Conservation (phyloP, 1,140 invertebrate species). For the Lanistes nyassanus region DNA sequence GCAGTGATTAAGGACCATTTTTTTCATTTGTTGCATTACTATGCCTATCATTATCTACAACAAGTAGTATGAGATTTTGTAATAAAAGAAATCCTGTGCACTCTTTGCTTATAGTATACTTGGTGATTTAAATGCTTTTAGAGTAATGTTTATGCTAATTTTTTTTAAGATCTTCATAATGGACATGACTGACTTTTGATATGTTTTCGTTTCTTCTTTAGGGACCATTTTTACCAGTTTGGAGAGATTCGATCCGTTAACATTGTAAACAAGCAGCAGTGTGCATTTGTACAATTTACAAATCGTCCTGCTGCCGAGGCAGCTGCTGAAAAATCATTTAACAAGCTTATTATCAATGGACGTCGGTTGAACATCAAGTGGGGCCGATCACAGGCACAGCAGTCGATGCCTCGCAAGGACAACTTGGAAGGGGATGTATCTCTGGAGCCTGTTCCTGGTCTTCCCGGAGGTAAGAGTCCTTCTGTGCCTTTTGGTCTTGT, state of each 20-base stretch:
- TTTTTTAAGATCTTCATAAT: too few species aligned
- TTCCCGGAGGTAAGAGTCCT: constrained; percentile 70
- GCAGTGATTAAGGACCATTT: too few species aligned
- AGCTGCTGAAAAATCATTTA: constrained; percentile 96
- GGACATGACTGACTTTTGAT: not conserved
- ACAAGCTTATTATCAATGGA: constrained; percentile 80
- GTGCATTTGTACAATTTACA: constrained; percentile 98
- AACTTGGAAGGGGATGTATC: constrained; percentile 58
- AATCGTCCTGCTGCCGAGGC: constrained; percentile 87
- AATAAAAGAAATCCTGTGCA: too few species aligned
- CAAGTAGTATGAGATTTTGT: too few species aligned
- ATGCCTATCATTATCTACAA: too few species aligned
- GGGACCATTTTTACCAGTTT: constrained; percentile 97
- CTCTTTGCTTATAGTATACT: too few species aligned
- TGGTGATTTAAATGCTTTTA: too few species aligned
- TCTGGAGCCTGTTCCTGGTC: constrained; percentile 87
- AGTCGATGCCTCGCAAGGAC: constrained; percentile 38
- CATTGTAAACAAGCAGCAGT: constrained; percentile 91
- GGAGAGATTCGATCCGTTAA: constrained; percentile 97
- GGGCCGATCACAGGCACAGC: constrained; percentile 73
- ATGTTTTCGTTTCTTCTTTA: constrained; percentile 52
- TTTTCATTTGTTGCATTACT: too few species aligned
- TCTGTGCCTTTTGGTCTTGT: not conserved
- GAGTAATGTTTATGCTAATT: too few species aligned
- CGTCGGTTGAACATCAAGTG: constrained; percentile 92